Conservation (phyloP, 2,797 vertebrate species). For the Danio aesculapii region DNA sequence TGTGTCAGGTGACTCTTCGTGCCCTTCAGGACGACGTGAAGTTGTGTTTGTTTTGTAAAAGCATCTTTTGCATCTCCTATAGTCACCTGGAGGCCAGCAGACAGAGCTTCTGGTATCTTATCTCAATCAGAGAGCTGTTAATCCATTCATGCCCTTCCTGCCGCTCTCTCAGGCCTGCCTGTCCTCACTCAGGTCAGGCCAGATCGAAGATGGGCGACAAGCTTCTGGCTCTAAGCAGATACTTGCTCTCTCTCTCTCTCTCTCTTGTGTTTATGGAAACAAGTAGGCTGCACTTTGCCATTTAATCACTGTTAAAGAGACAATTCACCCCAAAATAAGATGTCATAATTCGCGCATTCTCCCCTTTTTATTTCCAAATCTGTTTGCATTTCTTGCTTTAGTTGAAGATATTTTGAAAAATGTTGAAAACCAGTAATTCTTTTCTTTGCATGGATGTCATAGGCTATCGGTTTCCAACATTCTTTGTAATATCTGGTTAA, state of each 20-base stretch:
- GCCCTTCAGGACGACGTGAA: slow-evolving; percentile 4
- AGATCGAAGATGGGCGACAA: slow-evolving; percentile 8
- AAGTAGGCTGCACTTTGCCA: not conserved
- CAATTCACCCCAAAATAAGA: too few relatives aligned
- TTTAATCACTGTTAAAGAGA: not conserved
- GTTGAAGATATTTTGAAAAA: too few relatives aligned
- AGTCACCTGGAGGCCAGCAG: slow-evolving; percentile 6
- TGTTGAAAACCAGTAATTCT: too few relatives aligned
- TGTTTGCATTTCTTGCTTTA: too few relatives aligned
- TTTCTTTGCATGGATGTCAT: too few relatives aligned
- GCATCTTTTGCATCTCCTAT: slow-evolving; percentile 28
- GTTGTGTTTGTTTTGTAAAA: slow-evolving; percentile 32
- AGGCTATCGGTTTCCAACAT: too few relatives aligned
- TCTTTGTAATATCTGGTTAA: too few relatives aligned
- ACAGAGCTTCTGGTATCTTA: slow-evolving; percentile 46
- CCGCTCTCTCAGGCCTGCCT: slow-evolving; percentile 33
- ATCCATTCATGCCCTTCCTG: slow-evolving; percentile 34
- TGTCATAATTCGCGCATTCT: too few relatives aligned
- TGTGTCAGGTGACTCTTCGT: not conserved
- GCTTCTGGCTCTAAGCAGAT: not conserved
- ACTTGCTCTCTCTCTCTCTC: not conserved
- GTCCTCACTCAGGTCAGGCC: slow-evolving; percentile 23
- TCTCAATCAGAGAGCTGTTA: slow-evolving; percentile 50
- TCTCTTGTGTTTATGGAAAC: not conserved
- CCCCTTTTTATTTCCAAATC: too few relatives aligned